Conservation (phyloP, 2,113 vertebrate species). For the Lota lota region DNA sequence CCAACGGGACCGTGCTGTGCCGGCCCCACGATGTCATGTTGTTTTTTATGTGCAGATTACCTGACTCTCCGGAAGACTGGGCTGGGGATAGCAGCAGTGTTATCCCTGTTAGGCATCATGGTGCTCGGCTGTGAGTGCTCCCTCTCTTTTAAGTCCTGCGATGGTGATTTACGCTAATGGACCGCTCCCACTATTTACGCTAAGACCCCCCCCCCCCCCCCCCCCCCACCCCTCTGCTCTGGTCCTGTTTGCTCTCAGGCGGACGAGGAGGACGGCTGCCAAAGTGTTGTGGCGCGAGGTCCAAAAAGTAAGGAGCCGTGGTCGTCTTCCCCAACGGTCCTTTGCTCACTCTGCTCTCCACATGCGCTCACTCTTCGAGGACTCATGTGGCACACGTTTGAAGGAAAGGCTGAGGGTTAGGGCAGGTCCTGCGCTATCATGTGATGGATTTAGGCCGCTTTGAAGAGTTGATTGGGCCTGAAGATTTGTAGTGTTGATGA, state of each 20-base stretch:
- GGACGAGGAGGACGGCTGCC: conserved; percentile 16
- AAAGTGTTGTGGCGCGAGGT: conserved; percentile 38
- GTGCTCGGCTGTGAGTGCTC: conserved; percentile 67
- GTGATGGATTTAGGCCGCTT: too few species aligned
- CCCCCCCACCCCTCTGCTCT: not conserved
- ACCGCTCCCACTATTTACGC: too few species aligned
- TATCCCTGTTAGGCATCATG: conserved; percentile 71
- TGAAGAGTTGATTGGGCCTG: conserved; percentile 3
- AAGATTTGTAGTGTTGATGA: not conserved
- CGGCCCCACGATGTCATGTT: not conserved
- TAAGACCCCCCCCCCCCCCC: not conserved
- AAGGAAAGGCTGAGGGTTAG: too few species aligned
- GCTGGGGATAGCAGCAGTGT: conserved; percentile 56
- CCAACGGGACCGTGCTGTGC: conserved; percentile 1
- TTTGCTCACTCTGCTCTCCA: too few species aligned
- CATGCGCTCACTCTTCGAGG: too few species aligned
- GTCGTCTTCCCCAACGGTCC: not conserved
- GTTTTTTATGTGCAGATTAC: conserved; percentile 52
- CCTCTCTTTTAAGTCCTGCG: too few species aligned
- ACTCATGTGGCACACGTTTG: too few species aligned
- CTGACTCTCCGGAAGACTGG: conserved; percentile 45
- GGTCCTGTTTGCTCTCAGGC: too few species aligned
- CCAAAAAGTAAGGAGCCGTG: conserved; percentile 49
- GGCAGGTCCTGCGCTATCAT: too few species aligned
- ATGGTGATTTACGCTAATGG: too few species aligned